Conservation (phyloP, 2,888 invertebrate species). For the Dolomedes plantarius region DNA sequence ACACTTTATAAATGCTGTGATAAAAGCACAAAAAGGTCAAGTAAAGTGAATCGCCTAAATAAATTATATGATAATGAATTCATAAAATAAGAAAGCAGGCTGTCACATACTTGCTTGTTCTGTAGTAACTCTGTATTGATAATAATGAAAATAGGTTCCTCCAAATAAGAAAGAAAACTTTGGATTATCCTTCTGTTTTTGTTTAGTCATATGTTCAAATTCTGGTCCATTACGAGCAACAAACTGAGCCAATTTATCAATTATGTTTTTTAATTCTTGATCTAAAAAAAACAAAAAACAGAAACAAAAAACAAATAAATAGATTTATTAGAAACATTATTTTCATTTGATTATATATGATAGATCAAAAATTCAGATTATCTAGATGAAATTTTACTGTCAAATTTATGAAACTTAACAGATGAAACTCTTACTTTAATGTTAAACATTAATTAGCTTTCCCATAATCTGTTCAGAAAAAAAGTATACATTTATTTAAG, state of each 20-base stretch:
- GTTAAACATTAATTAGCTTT: too few species aligned
- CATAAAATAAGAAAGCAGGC: neutral
- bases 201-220: constrained; percentile 99
- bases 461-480: too few species aligned
- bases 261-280: constrained; percentile 92
- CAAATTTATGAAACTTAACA: too few species aligned
- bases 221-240: constrained; percentile 99
- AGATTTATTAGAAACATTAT: constrained; percentile 1
- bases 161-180: constrained; percentile 98
- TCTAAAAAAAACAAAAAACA: constrained; percentile 62
- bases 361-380: too few species aligned
- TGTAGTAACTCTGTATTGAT: constrained; percentile 95
- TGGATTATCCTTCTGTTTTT: constrained; percentile 97
- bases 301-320: neutral
- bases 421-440: too few species aligned
- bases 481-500: too few species aligned
- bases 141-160: constrained; percentile 96
- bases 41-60: too few species aligned
- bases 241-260: constrained; percentile 98
- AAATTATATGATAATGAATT: too few species aligned
- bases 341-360: too few species aligned
- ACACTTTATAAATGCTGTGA: too few species aligned
- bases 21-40: too few species aligned
- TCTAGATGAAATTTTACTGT: too few species aligned
- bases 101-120: constrained; percentile 86